Evolutionary conservation across 1,140 invertebrate species (phyloP).

Genomic region (Thaumatotibia leucotreta): DNA sequence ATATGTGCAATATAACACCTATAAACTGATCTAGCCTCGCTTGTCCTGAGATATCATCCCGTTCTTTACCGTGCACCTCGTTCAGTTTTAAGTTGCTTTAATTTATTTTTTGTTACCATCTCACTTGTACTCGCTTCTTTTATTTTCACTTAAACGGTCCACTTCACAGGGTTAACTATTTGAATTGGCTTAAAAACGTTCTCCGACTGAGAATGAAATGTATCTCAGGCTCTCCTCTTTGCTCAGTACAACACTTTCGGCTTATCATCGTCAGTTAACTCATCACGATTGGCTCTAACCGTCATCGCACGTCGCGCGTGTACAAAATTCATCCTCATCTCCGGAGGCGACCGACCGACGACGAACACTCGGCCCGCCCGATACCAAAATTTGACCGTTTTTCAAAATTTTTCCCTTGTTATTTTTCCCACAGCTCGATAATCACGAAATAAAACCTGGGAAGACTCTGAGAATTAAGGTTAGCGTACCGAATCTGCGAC

Average conservation of each 20-base stretch:
- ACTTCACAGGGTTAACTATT: constrained; percentile 74
- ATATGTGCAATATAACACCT: constrained; percentile 72
- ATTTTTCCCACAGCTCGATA: constrained; percentile 95
- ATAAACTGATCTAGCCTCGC: constrained; percentile 71
- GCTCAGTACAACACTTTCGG: constrained; percentile 79
- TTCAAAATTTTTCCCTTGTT: constrained; percentile 76
- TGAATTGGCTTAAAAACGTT: constrained; percentile 74
- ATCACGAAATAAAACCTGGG: constrained; percentile 99
- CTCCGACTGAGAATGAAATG: constrained; percentile 73
- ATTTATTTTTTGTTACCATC: constrained; percentile 68
- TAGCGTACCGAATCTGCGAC: constrained; percentile 99
- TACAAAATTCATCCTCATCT: constrained; percentile 23
- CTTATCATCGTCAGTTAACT: constrained; percentile 73
- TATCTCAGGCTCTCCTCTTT: constrained; percentile 92
- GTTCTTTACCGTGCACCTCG: constrained; percentile 72
- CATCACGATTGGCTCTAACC: constrained; percentile 75
- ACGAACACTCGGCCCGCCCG: constrained; percentile 34
- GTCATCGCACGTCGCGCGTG: constrained; percentile 39
- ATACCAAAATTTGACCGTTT: constrained; percentile 51
- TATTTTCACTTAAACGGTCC: constrained; percentile 76
- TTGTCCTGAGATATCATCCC: constrained; percentile 73
- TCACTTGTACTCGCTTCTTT: constrained; percentile 72
- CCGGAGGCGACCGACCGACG: constrained; percentile 11
- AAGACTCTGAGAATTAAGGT: constrained; percentile 99
- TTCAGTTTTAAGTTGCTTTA: constrained; percentile 75